Evolutionary conservation across 2,888 invertebrate species (phyloP), one percentile per base, ranked within the genome.

Genomic region (Antitype chi): DNA sequence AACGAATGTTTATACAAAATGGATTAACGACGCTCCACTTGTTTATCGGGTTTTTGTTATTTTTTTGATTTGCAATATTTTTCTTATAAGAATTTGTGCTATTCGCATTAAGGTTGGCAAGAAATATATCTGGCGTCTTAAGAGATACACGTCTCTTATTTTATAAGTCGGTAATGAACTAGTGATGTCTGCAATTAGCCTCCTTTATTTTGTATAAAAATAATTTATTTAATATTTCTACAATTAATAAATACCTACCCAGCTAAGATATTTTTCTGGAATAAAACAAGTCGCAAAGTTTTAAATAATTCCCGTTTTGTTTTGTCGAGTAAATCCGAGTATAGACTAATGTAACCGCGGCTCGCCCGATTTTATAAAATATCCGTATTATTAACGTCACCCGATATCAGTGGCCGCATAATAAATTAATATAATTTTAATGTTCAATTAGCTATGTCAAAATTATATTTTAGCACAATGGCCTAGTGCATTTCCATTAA

Each of bases 401-500:
- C 60, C 66, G 68, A 84, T 76, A 76, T 63, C 59, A 60, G 47
- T 47, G 59, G 53, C 69, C 62, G 77, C 74, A 77, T 82, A 83
- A 81, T 80, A 75, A 83, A 85, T 85, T 84, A 80, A 81, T 82
- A 81, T 78, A 38, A 82, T 85, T 88, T 85, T 84, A 87, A 84
- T 82, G 85, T 88, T 82, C 87, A 89, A 89, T 88, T 84, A 88
- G 70, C 83, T 88, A 87, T 82, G 80, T 84, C 78, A 84, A 83
- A 85, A 88, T 87, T 85, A 86, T 78, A 88, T 86, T 89, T 85
- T 84, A 87, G 82, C 74, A 84, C 82, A 88, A 87, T 83, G 78
- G 72, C 76, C 85, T 88, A 88, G 88, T 92, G 92, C 91, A 92
- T 92, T 94, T 91, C 91, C 91, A 94, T 94, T 94, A 94, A 95